Evolutionary conservation across 2,888 invertebrate genomes (phyloP).

Genomic region (Leucophenga montana): DNA sequence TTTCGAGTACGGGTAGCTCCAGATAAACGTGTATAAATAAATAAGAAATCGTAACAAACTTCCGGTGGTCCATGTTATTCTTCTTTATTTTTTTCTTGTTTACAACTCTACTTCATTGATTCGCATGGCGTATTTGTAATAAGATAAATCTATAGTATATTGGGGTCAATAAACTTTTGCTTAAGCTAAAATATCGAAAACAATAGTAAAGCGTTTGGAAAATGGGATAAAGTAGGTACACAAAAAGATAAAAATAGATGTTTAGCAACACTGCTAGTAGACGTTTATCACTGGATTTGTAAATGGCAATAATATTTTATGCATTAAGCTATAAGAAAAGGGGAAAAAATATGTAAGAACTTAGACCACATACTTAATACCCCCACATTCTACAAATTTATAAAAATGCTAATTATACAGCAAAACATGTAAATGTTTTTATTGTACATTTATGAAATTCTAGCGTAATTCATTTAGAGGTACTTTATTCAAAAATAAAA

Average conservation of each 20-base stretch:
- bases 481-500: too few species aligned
- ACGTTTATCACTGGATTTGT: too few species aligned
- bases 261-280: neutral
- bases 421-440: too few species aligned
- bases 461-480: too few species aligned
- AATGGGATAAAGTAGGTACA: neutral
- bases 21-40: slow-evolving; percentile 9
- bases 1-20: slow-evolving; percentile 10
- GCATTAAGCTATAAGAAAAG: too few species aligned
- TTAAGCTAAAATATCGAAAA: neutral
- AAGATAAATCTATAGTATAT: neutral
- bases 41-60: slow-evolving; percentile 17
- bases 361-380: too few species aligned
- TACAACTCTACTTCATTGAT: slow-evolving; percentile 10
- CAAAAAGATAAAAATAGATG: too few species aligned
- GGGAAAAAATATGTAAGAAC: too few species aligned
- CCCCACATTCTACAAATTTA: too few species aligned
- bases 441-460: too few species aligned
- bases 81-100: neutral
- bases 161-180: slow-evolving; percentile 12
- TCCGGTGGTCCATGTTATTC: slow-evolving; percentile 1
- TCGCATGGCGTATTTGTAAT: slow-evolving; percentile 2
- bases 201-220: neutral
- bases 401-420: too few species aligned
- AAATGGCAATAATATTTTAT: too few species aligned